Evolutionary conservation across 1,140 invertebrate species (phyloP).

Genomic region (Drosophila bipectinata): DNA sequence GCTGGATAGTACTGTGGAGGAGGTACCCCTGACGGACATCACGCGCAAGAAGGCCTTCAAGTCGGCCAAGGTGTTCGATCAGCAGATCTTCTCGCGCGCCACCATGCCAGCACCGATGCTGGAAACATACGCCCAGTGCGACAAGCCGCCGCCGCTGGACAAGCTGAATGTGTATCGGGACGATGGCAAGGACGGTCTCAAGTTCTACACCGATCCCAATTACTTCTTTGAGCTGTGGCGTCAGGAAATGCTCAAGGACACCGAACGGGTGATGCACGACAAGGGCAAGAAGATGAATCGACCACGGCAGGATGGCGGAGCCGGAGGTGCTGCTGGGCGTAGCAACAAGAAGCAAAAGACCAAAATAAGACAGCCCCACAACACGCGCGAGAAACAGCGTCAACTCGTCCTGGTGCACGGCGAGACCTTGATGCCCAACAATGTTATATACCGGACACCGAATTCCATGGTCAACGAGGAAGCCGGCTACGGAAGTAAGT

Average conservation of each 20-base stretch:
- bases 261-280: slow-evolving; percentile 94
- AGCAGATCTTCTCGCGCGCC: slow-evolving; percentile 96
- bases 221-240: slow-evolving; percentile 99
- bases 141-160: slow-evolving; percentile 96
- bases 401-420: slow-evolving; percentile 93
- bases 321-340: slow-evolving; percentile 64
- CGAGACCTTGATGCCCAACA: slow-evolving; percentile 92
- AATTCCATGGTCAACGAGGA: slow-evolving; percentile 83
- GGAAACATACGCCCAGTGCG: slow-evolving; percentile 95
- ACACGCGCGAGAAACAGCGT: slow-evolving; percentile 93
- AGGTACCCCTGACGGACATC: slow-evolving; percentile 98
- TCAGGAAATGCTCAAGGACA: slow-evolving; percentile 98
- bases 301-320: slow-evolving; percentile 72
- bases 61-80: slow-evolving; percentile 95
- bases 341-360: slow-evolving; percentile 89
- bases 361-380: slow-evolving; percentile 91
- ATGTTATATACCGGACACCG: slow-evolving; percentile 85
- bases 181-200: slow-evolving; percentile 98
- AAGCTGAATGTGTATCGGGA: slow-evolving; percentile 97
- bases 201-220: slow-evolving; percentile 99
- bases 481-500: slow-evolving; percentile 81
- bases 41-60: slow-evolving; percentile 98
- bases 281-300: slow-evolving; percentile 89
- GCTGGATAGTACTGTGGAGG: slow-evolving; percentile 97
- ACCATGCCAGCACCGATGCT: slow-evolving; percentile 98